Base-by-base conservation (phyloP, 1,140 invertebrate genomes). In the Drosophila obscura region DNA sequence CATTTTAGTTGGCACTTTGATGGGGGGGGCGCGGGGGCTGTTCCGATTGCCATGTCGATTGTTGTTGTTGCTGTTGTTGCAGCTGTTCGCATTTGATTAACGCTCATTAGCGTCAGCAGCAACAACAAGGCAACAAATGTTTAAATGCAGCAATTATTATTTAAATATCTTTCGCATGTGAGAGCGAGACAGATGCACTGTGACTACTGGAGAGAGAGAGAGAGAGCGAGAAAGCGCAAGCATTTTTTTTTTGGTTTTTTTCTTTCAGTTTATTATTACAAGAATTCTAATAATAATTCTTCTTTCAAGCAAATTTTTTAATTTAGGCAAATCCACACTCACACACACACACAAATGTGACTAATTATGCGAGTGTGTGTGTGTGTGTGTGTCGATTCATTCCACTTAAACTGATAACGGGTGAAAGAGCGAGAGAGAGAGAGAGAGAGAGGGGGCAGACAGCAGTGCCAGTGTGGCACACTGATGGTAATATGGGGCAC, bases 271-370 rank as follows among this genome's bases (percentile, higher is more conserved):
- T 46, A 43, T 28, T 41, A 24, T 67, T 56, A 56, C 31, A 66
- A 31, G 24, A 73, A 61, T 80, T 77, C 77, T 84, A 85, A 80
- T 80, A 77, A 85, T 84, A 85, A 73, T 80, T 62, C 31, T 41
- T 7, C 15, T 57, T 69, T 52, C 41, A 50, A 52, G 76, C 50
- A 57, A 75, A 64, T 39, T 80, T 77, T 77, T 69, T 45, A 50
- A 77, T 82, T 77, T 74, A 69, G 64, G 73, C 66, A 53, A 11
- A 39, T 19, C 19, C 31, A 11, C 31, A 35, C 35, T 13, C 35
- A 39, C 35, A 39, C 35, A 39, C 35, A 39, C 35, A 39, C 11
- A 11, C 35, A 13, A 3, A 31, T 52, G 26, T 28, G 35, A 15
- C 35, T 39, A 39, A 39, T 39, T 39, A 39, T 13, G 35, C 35